Percentiles rank a stretch among this genome's conserved stretches.
These are phyloP conservation scores for Leptopterna dolabrata DNA, from an alignment of 2,888 invertebrate species.

Conservation along the genomic window DNA sequence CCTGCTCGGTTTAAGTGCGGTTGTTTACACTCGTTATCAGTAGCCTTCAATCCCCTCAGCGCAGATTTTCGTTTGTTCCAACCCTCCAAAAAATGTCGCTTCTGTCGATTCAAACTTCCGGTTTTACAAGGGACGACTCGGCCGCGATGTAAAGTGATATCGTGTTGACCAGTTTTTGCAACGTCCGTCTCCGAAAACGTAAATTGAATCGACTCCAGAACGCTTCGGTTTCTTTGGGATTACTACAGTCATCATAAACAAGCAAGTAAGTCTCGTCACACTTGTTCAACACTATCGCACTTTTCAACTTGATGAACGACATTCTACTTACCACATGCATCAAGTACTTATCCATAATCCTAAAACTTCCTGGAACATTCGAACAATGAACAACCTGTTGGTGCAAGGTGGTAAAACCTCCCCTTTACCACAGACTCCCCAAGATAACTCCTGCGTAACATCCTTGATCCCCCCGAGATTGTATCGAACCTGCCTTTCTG, in stretches of 20 bases:
- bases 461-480: not conserved
- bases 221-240: not conserved
- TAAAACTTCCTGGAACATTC: no score
- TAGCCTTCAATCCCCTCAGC: not conserved
- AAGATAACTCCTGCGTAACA: not conserved
- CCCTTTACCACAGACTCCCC: not conserved
- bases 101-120: not conserved
- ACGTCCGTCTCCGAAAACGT: not conserved
- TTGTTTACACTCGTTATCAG: not conserved
- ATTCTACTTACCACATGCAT: no score
- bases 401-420: not conserved
- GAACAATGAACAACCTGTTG: not conserved
- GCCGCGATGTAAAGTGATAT: not conserved
- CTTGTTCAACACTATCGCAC: not conserved
- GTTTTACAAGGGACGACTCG: not conserved
- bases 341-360: no score
- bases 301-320: not conserved
- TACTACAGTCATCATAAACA: not conserved
- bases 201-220: not conserved
- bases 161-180: not conserved
- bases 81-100: not conserved
- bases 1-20: conserved; percentile 29
- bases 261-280: not conserved
- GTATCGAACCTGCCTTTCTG: not conserved
- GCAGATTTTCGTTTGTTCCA: not conserved